These are phyloP conservation scores for Paramuricea clavata DNA, from an alignment of 92 coral and sea anemone genomes.

Conservation along the genomic window DNA sequence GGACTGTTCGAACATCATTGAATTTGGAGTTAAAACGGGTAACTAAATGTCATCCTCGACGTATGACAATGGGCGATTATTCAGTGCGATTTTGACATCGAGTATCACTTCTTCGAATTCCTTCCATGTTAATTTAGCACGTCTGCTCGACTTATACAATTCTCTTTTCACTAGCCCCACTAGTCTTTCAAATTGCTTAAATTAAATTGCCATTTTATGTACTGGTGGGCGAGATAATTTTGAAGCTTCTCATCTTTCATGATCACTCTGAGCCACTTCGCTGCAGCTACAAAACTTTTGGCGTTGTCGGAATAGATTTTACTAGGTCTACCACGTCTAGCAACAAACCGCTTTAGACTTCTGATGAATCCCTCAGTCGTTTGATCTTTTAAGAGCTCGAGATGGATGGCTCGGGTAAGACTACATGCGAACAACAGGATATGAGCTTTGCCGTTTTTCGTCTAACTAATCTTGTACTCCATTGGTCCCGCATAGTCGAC, in stretches of 20 bases:
- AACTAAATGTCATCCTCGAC: too few relatives aligned
- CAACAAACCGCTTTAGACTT: slow-evolving; percentile 62
- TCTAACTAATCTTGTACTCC: background rate
- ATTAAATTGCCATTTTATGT: background rate
- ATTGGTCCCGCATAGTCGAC: slow-evolving; percentile 28
- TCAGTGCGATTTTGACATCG: background rate
- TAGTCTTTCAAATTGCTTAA: background rate
- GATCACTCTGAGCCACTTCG: slow-evolving; percentile 62
- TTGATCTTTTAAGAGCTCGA: slow-evolving; percentile 56
- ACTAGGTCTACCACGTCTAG: slow-evolving; percentile 61
- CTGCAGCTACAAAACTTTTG: slow-evolving; percentile 50
- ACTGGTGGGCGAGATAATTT: background rate
- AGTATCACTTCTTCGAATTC: slow-evolving; percentile 4
- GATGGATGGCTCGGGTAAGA: slow-evolving; percentile 48
- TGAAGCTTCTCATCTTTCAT: slow-evolving; percentile 48
- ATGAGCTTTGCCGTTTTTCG: slow-evolving; percentile 42
- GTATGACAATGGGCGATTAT: background rate
- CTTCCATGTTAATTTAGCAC: background rate
- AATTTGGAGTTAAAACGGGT: too few relatives aligned
- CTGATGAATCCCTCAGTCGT: slow-evolving; percentile 61
- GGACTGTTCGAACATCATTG: too few relatives aligned
- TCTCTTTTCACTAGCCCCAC: background rate
- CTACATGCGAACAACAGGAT: slow-evolving; percentile 58
- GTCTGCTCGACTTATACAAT: background rate
- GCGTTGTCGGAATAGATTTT: slow-evolving; percentile 68